Base-by-base conservation (phyloP, 2,113 vertebrate species). In the Indicator maculatus region DNA sequence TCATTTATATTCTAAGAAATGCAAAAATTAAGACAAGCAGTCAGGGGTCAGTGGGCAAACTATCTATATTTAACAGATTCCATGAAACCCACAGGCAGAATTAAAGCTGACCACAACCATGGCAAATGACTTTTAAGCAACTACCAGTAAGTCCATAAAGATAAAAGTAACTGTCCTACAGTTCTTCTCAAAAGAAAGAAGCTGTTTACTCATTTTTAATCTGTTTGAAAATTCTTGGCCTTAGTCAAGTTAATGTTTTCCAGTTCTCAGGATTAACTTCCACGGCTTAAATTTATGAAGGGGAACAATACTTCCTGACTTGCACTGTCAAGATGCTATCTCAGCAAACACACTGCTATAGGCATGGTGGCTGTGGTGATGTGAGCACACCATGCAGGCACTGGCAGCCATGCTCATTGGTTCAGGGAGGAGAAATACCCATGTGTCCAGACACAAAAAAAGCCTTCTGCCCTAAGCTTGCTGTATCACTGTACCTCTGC, bases 241-340 rank as follows among this genome's bases (percentile, higher is more conserved):
- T 89, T 77, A 12, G 5, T 27, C 81, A 67, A 71, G 93, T 91
- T 93, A 94, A 94, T 94, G 82, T 92, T 96, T 96, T 80, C 84
- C 87, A 89, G 13, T 13, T 18, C 59, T 87, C 67, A 66, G 70
- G 66, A 85, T 70, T 74, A 92, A 41, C 44, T 71, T 76, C 66
- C 38, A 3, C 1, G 59, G 39, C 27, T 73, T 79, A 76, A 94
- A 76, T 79, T 87, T 72, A 90, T 52, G 66, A 92, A 72, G 81
- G 89, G 81, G 80, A 96, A 93, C 53, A 59, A 23, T 14, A 47
- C 70, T 39, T 86, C 36, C 89, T 66, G 86, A 47, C 27, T 0
- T 0, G 0, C 1, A 3, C 47, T 56, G 52, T 23, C 72, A 76
- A 91, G 92, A 94, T 76, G 52, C 24, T 83, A 75, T 89, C 64